Evolutionary conservation across 2,888 invertebrate genomes (phyloP), one percentile per base, ranked within the genome.

Genomic region (Eupithecia subfuscata): DNA sequence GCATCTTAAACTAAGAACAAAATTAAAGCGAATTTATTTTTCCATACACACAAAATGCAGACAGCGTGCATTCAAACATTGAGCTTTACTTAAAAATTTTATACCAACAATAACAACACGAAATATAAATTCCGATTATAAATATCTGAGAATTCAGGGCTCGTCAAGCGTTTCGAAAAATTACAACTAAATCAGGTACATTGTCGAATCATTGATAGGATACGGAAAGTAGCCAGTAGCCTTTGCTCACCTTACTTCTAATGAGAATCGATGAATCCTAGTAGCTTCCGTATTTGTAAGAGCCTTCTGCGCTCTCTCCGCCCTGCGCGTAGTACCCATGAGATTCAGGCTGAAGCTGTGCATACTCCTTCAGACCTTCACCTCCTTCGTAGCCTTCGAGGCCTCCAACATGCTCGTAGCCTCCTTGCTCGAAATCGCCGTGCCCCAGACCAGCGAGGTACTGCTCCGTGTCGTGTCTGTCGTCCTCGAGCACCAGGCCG

Each of bases 401-500:
- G 43, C 86, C 85, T 43, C 84, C 87, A 40, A 83, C 83, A 11
- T 86, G 85, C 45, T 88, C 87, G 7, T 82, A 81, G 43, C 86
- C 88, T 73, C 86, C 89, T 22, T 90, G 88, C 75, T 88, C 87
- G 30, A 84, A 85, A 18, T 87, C 88, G 9, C 87, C 87, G 12
- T 90, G 90, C 69, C 90, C 88, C 52, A 82, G 83, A 16, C 87
- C 86, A 69, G 85, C 86, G 34, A 89, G 88, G 40, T 87, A 85
- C 22, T 95, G 93, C 64, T 94, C 93, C 52, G 90, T 91, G 81
- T 95, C 88, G 37, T 92, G 86, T 68, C 95, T 94, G 84, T 96
- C 95, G 83, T 96, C 95, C 87, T 96, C 96, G 22, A 96, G 90
- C 12, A 96, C 96, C 18, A 96, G 86, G 71, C 96, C 96, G 65